Evolutionary conservation across 23 tunicate genomes (phyloP), one percentile per base, ranked within the genome.

Genomic region (Aplidium turbinatum): DNA sequence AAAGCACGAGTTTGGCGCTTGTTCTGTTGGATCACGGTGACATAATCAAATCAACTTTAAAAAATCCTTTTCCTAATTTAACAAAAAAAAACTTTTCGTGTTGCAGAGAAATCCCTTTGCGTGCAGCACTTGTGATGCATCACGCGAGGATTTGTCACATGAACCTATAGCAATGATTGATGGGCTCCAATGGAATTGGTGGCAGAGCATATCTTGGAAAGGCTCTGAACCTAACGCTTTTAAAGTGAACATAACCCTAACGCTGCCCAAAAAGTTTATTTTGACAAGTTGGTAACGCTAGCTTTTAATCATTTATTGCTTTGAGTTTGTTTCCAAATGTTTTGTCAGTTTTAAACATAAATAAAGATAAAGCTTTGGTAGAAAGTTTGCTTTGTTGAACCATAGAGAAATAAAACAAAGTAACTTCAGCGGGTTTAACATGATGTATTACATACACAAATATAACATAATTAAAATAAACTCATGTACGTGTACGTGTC

Each of bases 131-230:
- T 85, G 92, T 63, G 79, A 78, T 42, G 39, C 51, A 0, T 27
- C 36, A 13, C 50, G 60, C 16, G 27, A 20, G 16, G 74, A 63
- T 38, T 11, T 33, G 31, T 4, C 80, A 35, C 92, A 85, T 51
- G 47, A 50, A 5, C 84, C 92, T 4, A 38, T 32, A 18, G 75
- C 56, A 21, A 85, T 78, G 82, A 38, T 60, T 22, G 84, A 85
- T 64, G 84, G 83, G 1, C 38, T 77, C 1, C 71, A 78, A 46
- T 85, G 92, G 92, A 78, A 75, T 3, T 85, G 92, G 92, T 85
- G 92, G 92, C 92, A 85, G 62, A 85, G 84, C 35, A 36, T 35
- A 3, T 3, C 50, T 35, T 65, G 29, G 5, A 38, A 36, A 31
- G 16, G 25, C 1, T 50, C 39, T 11, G 57, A 61, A 70, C n/a